These are phyloP conservation scores for Anoplopoma fimbria DNA, from an alignment of 2,113 vertebrate genomes.

Conservation along the genomic window DNA sequence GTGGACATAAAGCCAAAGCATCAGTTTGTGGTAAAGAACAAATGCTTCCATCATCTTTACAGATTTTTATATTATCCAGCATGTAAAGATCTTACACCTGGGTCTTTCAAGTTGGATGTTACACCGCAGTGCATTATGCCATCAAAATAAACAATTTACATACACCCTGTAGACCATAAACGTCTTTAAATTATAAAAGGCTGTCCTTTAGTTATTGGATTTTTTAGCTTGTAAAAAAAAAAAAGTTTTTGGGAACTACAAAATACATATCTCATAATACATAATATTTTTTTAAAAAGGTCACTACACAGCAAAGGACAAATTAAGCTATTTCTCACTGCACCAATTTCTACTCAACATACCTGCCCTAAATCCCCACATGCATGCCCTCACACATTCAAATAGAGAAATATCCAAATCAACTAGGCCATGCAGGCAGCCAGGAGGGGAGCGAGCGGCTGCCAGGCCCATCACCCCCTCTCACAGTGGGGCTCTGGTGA, in stretches of 20 bases:
- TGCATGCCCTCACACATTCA: slow-evolving; percentile 14
- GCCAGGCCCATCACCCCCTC: slow-evolving; percentile 49
- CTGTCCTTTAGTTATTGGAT: neutral
- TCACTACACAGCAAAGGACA: neutral
- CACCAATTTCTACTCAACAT: slow-evolving; percentile 44
- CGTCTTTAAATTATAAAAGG: neutral
- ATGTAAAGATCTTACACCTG: neutral
- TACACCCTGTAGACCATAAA: neutral
- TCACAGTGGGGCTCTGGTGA: slow-evolving; percentile 60
- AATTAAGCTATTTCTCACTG: slow-evolving; percentile 25
- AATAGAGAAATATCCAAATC: slow-evolving; percentile 48
- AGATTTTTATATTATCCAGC: neutral
- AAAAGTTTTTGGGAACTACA: neutral
- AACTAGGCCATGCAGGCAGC: slow-evolving; percentile 69
- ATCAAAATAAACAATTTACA: neutral
- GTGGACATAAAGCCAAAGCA: neutral
- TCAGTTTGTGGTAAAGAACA: neutral
- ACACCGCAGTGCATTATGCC: neutral
- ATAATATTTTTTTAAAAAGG: slow-evolving; percentile 2
- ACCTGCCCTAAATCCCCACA: slow-evolving; percentile 42
- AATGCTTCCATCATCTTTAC: neutral
- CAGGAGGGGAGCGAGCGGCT: slow-evolving; percentile 41
- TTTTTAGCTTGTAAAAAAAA: neutral
- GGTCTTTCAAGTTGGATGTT: neutral
- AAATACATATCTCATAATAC: neutral